A percentile compares a stretch with the other conserved stretches of the same genome.
These are phyloP conservation scores for Apodemus agrarius DNA, from an alignment of 2,797 vertebrate species.

Conservation along the genomic window DNA sequence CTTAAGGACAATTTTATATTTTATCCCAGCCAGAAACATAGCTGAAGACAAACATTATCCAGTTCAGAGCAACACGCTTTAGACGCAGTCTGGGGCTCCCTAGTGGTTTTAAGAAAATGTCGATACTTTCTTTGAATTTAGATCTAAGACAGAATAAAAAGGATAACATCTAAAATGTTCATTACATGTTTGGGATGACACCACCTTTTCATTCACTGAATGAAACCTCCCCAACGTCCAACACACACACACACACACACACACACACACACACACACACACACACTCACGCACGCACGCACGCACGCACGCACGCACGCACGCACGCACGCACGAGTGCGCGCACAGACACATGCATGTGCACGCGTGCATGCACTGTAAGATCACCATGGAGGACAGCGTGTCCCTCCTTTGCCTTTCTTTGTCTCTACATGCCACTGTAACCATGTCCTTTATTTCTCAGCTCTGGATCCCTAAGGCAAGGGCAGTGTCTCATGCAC, in stretches of 20 bases:
- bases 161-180: not conserved
- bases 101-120: constrained; percentile 29
- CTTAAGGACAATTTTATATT: not conserved
- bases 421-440: not conserved
- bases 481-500: not conserved
- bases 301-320: too few relatives aligned
- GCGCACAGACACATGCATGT: too few relatives aligned
- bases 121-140: constrained; percentile 13
- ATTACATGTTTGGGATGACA: not conserved
- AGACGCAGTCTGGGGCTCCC: not conserved
- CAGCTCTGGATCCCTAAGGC: not conserved
- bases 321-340: too few relatives aligned
- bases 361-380: accelerated
- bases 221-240: not conserved
- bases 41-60: not conserved
- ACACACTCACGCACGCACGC: too few relatives aligned
- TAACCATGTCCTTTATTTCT: not conserved
- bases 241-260: not conserved
- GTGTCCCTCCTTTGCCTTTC: not conserved
- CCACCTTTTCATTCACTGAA: not conserved
- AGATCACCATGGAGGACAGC: not conserved
- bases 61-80: not conserved
- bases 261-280: too few relatives aligned
- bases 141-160: not conserved
- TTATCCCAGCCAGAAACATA: constrained; percentile 24